Evolutionary conservation across 2,113 vertebrate genomes (phyloP).

Genomic region (Leptodactylus fuscus): DNA sequence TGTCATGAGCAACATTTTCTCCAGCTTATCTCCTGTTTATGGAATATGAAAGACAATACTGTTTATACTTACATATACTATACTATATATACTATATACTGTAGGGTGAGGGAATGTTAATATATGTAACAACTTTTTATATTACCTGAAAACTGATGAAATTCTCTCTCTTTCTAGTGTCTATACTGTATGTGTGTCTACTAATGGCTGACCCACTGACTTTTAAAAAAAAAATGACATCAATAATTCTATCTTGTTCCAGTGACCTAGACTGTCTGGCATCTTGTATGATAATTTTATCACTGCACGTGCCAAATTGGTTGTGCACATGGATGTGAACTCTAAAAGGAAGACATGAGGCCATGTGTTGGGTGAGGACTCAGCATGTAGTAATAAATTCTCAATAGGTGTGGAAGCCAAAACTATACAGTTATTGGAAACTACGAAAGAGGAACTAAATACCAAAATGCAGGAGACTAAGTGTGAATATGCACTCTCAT

Average conservation of each 20-base stretch:
- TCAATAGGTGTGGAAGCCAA: background rate
- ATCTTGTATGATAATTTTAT: background rate
- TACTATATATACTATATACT: background rate
- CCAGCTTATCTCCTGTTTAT: too few species aligned
- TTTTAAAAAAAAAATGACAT: background rate
- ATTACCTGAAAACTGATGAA: background rate
- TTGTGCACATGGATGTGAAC: background rate
- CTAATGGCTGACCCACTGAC: background rate
- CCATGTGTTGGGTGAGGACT: slow-evolving; percentile 3
- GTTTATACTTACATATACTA: too few species aligned
- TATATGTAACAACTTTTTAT: too few species aligned
- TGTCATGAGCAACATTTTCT: too few species aligned
- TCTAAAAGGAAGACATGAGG: background rate
- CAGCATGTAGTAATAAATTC: background rate
- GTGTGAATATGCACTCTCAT: too few species aligned
- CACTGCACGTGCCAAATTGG: background rate
- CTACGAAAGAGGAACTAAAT: background rate
- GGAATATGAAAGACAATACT: too few species aligned
- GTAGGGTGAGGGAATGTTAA: background rate
- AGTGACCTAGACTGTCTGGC: background rate
- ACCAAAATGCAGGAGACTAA: background rate
- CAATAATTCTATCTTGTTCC: background rate
- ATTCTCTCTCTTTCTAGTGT: too few species aligned
- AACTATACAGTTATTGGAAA: too few species aligned
- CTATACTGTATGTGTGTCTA: background rate